phyloP scores from a whole-genome alignment of 1,140 invertebrate species.

The Theocolax elegans region DNA sequence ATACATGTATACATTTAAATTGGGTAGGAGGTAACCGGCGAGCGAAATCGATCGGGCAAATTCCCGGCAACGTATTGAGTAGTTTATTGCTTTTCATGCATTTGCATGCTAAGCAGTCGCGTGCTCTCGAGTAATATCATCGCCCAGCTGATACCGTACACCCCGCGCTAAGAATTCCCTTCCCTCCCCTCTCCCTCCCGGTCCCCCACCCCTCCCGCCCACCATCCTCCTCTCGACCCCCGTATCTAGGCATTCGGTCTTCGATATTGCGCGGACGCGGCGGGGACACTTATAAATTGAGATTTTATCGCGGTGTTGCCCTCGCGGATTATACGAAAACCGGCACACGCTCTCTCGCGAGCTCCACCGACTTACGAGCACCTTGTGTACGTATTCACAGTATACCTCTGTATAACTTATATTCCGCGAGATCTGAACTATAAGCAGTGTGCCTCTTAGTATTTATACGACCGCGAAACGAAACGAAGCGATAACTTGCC shows the following conservation, averaged over 20 bases:
- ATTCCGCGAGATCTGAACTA: slow-evolving; percentile 34
- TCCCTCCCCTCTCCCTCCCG: not conserved
- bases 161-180: slow-evolving; percentile 55
- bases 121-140: slow-evolving; percentile 62
- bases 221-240: not conserved
- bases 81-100: slow-evolving; percentile 65
- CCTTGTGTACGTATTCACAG: too few species aligned
- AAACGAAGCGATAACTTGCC: slow-evolving; percentile 40
- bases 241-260: slow-evolving; percentile 62
- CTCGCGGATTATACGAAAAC: slow-evolving; percentile 39
- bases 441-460: not conserved
- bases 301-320: slow-evolving; percentile 61
- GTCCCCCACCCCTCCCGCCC: not conserved
- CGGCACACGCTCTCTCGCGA: slow-evolving; percentile 8
- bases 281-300: slow-evolving; percentile 64
- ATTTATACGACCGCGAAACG: slow-evolving; percentile 32
- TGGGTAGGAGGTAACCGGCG: not conserved
- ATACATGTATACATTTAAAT: slow-evolving; percentile 5
- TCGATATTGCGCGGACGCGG: slow-evolving; percentile 53
- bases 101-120: slow-evolving; percentile 65
- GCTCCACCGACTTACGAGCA: not conserved
- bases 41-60: slow-evolving; percentile 57
- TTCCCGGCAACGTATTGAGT: slow-evolving; percentile 62
- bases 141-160: slow-evolving; percentile 58
- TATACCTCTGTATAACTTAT: slow-evolving; percentile 24